A percentile compares a stretch with the other conserved stretches of the same genome.
Conservation (phyloP, 2,888 invertebrate genomes). For the Trachelus stipa region DNA sequence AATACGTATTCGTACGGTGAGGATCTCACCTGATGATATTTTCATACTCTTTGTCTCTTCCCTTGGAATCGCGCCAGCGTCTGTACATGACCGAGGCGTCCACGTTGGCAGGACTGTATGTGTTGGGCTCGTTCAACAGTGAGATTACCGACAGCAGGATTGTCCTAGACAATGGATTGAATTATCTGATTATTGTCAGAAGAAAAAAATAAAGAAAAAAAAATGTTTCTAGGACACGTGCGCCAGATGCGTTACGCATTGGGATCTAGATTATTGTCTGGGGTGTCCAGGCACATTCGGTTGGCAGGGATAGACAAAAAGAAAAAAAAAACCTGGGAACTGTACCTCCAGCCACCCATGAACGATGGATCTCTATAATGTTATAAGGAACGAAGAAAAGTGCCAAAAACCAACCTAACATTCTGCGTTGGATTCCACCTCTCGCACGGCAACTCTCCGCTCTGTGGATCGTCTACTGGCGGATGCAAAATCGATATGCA, state of each 20-base stretch:
- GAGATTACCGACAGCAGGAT: slow-evolving; percentile 98
- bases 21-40: slow-evolving; percentile 90
- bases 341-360: neutral
- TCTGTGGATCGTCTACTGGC: slow-evolving; percentile 98
- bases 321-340: neutral
- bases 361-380: neutral
- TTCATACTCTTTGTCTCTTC: slow-evolving; percentile 98
- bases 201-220: neutral
- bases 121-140: slow-evolving; percentile 98
- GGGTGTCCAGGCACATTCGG: neutral
- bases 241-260: neutral
- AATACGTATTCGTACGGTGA: neutral
- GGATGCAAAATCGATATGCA: slow-evolving; percentile 99
- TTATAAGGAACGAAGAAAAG: neutral
- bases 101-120: slow-evolving; percentile 99
- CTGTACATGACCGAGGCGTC: slow-evolving; percentile 99
- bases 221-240: neutral
- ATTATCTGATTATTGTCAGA: neutral
- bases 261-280: neutral
- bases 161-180: slow-evolving; percentile 72
- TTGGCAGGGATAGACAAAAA: neutral
- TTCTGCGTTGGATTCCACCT: slow-evolving; percentile 99
- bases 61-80: slow-evolving; percentile 98
- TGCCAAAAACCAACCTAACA: slow-evolving; percentile 73
- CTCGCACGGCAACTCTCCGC: slow-evolving; percentile 98